A percentile compares a stretch with the other conserved stretches of the same genome.
Evolutionary conservation across 1,140 invertebrate species (phyloP).

Genomic region (Brachionus sp.): DNA sequence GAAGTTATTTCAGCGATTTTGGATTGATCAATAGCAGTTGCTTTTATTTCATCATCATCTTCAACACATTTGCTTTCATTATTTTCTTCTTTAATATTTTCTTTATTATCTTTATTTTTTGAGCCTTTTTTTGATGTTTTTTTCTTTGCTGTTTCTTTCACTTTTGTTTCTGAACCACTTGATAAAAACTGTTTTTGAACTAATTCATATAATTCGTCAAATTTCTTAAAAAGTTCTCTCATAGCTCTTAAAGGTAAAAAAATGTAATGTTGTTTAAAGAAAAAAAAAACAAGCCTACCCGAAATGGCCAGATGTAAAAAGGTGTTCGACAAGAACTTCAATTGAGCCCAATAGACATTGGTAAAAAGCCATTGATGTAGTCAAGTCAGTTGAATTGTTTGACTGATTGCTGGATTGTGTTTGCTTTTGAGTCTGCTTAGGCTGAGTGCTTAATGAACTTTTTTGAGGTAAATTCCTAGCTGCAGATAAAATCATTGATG

Average conservation of each 20-base stretch:
- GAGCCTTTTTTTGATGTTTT: not conserved
- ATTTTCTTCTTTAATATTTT: constrained; percentile 13
- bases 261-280: not conserved
- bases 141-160: not conserved
- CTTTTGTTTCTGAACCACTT: not conserved
- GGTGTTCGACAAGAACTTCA: constrained; percentile 23
- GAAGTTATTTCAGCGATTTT: constrained; percentile 24
- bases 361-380: constrained; percentile 34
- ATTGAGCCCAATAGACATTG: constrained; percentile 15
- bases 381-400: not conserved
- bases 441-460: not conserved
- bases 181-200: constrained; percentile 5
- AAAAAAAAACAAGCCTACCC: not conserved
- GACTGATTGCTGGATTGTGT: not conserved
- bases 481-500: not conserved
- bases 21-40: constrained; percentile 28
- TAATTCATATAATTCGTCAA: constrained; percentile 6
- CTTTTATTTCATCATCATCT: constrained; percentile 29
- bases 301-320: constrained; percentile 18
- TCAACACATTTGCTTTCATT: not conserved
- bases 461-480: not conserved
- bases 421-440: constrained; percentile 19
- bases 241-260: not conserved
- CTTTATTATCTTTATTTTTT: constrained; percentile 33
- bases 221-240: constrained; percentile 22